phyloP scores from a whole-genome alignment of 2,113 vertebrate genomes.

The Oreochromis spilurus region DNA sequence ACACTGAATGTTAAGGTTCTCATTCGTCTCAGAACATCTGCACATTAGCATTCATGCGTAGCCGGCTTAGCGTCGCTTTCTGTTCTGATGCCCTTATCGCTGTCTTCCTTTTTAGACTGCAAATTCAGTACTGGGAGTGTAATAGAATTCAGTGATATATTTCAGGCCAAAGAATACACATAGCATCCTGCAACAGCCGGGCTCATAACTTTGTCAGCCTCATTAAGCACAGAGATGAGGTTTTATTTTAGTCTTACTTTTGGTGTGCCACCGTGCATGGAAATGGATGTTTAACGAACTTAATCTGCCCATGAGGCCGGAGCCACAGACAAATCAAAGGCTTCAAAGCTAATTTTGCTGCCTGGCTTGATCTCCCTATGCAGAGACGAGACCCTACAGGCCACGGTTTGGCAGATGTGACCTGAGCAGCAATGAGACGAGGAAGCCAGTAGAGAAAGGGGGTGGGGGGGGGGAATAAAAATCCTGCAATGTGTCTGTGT shows the following conservation, averaged over 20 bases:
- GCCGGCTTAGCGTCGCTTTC: constrained; percentile 14
- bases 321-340: not conserved
- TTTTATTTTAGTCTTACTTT: not conserved
- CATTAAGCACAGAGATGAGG: not conserved
- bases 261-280: not conserved
- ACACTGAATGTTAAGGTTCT: constrained; percentile 8
- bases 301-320: not conserved
- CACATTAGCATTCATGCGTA: constrained; percentile 32
- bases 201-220: not conserved
- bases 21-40: constrained; percentile 23
- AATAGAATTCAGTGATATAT: not conserved
- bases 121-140: constrained; percentile 4
- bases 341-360: constrained; percentile 39
- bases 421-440: constrained; percentile 9
- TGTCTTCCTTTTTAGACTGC: not conserved
- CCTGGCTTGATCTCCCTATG: constrained; percentile 24
- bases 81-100: constrained; percentile 16
- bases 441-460: not conserved
- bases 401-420: constrained; percentile 13
- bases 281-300: constrained; percentile 20
- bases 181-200: not conserved
- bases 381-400: not conserved
- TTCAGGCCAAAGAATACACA: not conserved
- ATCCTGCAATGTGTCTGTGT: not conserved
- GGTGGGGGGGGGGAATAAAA: not conserved